Evolutionary conservation across 2,797 vertebrate genomes (phyloP), one percentile per base, ranked within the genome.

Genomic region (Fistularia commersonii): DNA sequence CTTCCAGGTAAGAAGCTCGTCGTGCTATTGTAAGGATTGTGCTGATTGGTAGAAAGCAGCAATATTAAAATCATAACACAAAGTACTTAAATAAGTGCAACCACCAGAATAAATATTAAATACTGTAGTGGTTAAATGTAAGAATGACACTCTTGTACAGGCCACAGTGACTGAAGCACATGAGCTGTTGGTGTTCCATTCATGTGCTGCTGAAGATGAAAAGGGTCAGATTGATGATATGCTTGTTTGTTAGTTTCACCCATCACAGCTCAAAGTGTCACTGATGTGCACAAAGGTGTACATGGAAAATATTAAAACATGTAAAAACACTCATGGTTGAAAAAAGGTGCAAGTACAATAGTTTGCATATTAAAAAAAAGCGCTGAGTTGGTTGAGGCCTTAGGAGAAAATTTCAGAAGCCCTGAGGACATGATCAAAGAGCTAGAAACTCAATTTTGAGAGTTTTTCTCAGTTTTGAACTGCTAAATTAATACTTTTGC

Each of bases 301-400:
- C 63, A 58, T 5, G 32, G 49, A 72, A 77, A 82, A 82, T 66
- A 69, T 70, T 64, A 57, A 74, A 75, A 69, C 62, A 77, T 65
- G 63, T 73, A 79, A 66, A 81, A 81, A 82, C 72, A 80, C 69
- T 74, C 48, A 66, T 61, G 66, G 76, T 76, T 75, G 81, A 78
- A 82, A 78, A 87, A 89, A 82, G 78, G 79, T 87, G 76, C 77
- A 52, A 62, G 74, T 86, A 83, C 54, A 89, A 88, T 86, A 80
- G 70, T 81, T 88, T 88, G 83, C 86, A 85, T 86, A 87, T 83
- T 71, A 77, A 67, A 80, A 81, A 69, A 36, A 36, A 36, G 66
- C 54, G 46, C 43, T 46, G 59, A 76, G 67, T 72, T 71, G 58
- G 64, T 75, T 58, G 66, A 75, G 69, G 79, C 78, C 64, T 78